These are phyloP conservation scores for Desmodus rotundus DNA, from an alignment of 2,113 vertebrate species.

Conservation along the genomic window DNA sequence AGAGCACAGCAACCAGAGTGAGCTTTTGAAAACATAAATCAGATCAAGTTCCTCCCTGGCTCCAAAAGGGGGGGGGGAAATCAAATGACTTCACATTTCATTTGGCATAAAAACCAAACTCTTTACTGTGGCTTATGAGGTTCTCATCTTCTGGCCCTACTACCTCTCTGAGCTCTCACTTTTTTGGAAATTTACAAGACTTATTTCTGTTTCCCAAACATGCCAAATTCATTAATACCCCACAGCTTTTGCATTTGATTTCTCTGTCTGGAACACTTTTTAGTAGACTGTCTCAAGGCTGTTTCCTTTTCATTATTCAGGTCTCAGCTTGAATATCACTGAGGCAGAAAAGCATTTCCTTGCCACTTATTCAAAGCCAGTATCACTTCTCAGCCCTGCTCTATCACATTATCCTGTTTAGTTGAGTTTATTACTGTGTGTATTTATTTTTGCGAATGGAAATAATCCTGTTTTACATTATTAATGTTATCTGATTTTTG, in stretches of 20 bases:
- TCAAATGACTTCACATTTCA: neutral
- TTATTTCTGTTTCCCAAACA: conserved; percentile 1
- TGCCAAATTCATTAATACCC: neutral
- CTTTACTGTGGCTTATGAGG: neutral
- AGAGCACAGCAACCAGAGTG: neutral
- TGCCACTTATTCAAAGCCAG: neutral
- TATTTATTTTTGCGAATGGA: neutral
- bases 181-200: neutral
- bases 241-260: neutral
- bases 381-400: neutral
- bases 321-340: neutral
- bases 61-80: neutral
- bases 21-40: neutral
- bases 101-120: neutral
- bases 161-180: neutral
- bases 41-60: neutral
- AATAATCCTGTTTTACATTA: conserved; percentile 6
- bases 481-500: neutral
- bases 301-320: neutral
- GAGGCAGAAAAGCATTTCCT: neutral
- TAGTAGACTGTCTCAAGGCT: neutral
- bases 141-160: neutral
- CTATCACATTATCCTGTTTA: neutral
- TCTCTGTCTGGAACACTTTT: neutral
- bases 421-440: neutral